Conservation (phyloP, 2,797 vertebrate species). For the Fundulus diaphanus region DNA sequence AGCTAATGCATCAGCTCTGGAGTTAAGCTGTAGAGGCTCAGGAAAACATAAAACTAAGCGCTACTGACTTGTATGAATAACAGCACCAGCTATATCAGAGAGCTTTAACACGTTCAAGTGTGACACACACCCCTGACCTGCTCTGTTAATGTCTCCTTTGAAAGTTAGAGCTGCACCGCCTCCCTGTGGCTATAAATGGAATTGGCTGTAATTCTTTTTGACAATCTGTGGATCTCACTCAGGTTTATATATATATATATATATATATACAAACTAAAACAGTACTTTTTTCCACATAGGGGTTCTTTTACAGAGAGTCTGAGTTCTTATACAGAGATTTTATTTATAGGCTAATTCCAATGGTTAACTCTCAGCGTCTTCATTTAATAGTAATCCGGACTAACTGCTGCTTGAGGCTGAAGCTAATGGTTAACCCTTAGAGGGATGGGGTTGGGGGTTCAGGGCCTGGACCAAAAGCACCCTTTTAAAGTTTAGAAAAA, state of each 20-base stretch:
- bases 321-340: no score
- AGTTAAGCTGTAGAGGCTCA: constrained; percentile 19
- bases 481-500: no score
- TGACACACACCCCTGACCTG: constrained; percentile 10
- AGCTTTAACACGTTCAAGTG: constrained; percentile 23
- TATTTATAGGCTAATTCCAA: no score
- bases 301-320: no score
- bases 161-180: constrained; percentile 42
- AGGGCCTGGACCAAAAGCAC: no score
- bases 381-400: background rate
- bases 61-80: constrained; percentile 15
- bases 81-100: constrained; percentile 4
- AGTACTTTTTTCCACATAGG: no score
- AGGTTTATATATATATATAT: background rate
- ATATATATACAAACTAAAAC: no score
- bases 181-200: constrained; percentile 46
- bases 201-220: constrained; percentile 13
- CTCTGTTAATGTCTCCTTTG: background rate
- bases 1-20: constrained; percentile 35
- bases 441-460: background rate
- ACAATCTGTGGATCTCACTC: background rate
- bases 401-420: background rate
- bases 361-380: no score
- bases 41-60: constrained; percentile 18
- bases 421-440: background rate